phyloP scores from a whole-genome alignment of 2,888 invertebrate species.

The Euzophera pinguis region DNA sequence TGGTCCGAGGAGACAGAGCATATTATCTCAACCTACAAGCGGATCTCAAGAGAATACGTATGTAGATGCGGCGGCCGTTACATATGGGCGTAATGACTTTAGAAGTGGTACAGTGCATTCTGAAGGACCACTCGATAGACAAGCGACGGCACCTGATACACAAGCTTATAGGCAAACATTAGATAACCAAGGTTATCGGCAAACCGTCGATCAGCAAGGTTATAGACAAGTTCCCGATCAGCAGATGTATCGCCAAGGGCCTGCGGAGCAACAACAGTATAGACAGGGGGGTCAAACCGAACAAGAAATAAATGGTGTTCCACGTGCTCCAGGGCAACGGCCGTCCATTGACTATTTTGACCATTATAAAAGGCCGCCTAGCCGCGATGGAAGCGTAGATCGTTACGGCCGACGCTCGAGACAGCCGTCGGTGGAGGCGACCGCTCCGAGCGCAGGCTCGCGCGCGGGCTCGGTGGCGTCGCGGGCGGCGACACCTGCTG shows the following conservation, averaged over 20 bases:
- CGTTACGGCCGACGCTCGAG: constrained; percentile 88
- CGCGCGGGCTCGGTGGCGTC: constrained; percentile 87
- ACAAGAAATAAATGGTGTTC: constrained; percentile 59
- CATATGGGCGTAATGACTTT: constrained; percentile 55
- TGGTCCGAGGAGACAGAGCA: constrained; percentile 55
- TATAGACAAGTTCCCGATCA: constrained; percentile 46
- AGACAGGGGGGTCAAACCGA: constrained; percentile 62
- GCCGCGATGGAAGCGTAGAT: constrained; percentile 92
- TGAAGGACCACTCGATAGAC: constrained; percentile 51
- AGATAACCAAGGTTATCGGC: constrained; percentile 52
- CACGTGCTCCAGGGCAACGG: constrained; percentile 50
- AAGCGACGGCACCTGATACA: constrained; percentile 40
- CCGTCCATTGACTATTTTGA: constrained; percentile 94
- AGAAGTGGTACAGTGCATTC: constrained; percentile 65
- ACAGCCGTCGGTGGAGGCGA: constrained; percentile 88
- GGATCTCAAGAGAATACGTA: constrained; percentile 52
- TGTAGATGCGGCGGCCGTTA: constrained; percentile 44
- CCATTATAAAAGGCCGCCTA: constrained; percentile 95
- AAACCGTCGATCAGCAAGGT: constrained; percentile 45
- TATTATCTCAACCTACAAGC: constrained; percentile 58
- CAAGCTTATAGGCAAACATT: constrained; percentile 48
- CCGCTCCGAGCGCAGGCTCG: constrained; percentile 72
- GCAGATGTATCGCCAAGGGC: constrained; percentile 43
- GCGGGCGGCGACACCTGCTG: constrained; percentile 75
- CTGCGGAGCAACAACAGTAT: constrained; percentile 60